Conservation (phyloP, 2,113 vertebrate species). For the Istiophorus platypterus region DNA sequence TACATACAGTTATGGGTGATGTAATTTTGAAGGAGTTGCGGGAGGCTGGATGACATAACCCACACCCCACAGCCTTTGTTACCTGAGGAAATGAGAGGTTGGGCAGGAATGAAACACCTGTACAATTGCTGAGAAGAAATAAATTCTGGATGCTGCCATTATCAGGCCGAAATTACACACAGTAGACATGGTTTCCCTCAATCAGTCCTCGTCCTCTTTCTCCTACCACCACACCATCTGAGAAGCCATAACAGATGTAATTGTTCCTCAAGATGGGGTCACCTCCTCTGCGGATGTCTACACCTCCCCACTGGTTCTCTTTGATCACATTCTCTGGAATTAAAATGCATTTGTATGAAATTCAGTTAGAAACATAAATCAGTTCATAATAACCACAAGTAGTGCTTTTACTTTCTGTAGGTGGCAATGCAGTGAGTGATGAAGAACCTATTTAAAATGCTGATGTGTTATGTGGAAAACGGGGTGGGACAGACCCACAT, state of each 20-base stretch:
- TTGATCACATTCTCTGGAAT: slow-evolving; percentile 90
- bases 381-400: background rate
- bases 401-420: background rate
- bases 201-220: slow-evolving; percentile 90
- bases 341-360: background rate
- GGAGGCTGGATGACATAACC: slow-evolving; percentile 93
- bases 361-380: background rate
- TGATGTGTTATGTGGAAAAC: background rate
- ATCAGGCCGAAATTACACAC: slow-evolving; percentile 76
- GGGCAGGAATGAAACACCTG: background rate
- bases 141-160: background rate
- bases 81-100: slow-evolving; percentile 74
- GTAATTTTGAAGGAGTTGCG: slow-evolving; percentile 89
- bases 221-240: slow-evolving; percentile 91
- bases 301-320: slow-evolving; percentile 94
- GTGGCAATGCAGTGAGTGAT: background rate
- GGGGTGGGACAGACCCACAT: background rate
- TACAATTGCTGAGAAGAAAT: background rate
- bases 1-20: slow-evolving; percentile 92
- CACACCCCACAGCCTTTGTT: slow-evolving; percentile 93
- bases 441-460: background rate
- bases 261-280: slow-evolving; percentile 91
- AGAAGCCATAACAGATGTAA: slow-evolving; percentile 92
- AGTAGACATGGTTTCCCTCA: slow-evolving; percentile 92
- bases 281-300: slow-evolving; percentile 90